These are phyloP conservation scores for Hyles euphorbiae DNA, from an alignment of 1,140 invertebrate species.

Conservation along the genomic window DNA sequence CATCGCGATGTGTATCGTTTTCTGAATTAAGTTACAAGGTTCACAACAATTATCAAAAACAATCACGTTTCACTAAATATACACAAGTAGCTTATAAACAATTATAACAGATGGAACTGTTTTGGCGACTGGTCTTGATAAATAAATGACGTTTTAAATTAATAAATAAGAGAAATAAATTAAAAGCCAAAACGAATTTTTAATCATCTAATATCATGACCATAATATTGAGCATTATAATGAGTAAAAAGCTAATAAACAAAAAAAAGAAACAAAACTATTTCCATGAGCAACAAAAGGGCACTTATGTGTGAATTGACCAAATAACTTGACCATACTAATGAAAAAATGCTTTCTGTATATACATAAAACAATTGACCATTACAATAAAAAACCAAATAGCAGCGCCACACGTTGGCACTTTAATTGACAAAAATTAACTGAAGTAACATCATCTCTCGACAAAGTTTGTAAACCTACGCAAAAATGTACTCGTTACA, in stretches of 20 bases:
- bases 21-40: too few relatives aligned
- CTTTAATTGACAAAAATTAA: slow-evolving; percentile 70
- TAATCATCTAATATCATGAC: slow-evolving; percentile 68
- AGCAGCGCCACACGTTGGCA: slow-evolving; percentile 37
- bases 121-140: too few relatives aligned
- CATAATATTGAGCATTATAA: slow-evolving; percentile 68
- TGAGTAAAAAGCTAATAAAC: slow-evolving; percentile 58
- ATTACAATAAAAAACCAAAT: slow-evolving; percentile 39
- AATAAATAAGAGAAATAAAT: slow-evolving; percentile 52
- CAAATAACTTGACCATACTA: slow-evolving; percentile 43
- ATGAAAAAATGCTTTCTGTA: slow-evolving; percentile 33
- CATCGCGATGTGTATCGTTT: too few relatives aligned
- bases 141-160: too few relatives aligned
- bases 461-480: slow-evolving; percentile 61
- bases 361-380: slow-evolving; percentile 65
- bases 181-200: slow-evolving; percentile 44
- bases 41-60: too few relatives aligned
- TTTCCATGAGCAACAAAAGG: slow-evolving; percentile 58
- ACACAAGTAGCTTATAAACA: too few relatives aligned
- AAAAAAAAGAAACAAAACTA: slow-evolving; percentile 37
- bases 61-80: too few relatives aligned
- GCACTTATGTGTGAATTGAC: slow-evolving; percentile 59
- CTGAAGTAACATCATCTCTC: slow-evolving; percentile 52
- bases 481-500: slow-evolving; percentile 31
- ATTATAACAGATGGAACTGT: too few relatives aligned